Evolutionary conservation across 2,113 vertebrate species (phyloP).

Genomic region (Brachyhypopomus gauderio): DNA sequence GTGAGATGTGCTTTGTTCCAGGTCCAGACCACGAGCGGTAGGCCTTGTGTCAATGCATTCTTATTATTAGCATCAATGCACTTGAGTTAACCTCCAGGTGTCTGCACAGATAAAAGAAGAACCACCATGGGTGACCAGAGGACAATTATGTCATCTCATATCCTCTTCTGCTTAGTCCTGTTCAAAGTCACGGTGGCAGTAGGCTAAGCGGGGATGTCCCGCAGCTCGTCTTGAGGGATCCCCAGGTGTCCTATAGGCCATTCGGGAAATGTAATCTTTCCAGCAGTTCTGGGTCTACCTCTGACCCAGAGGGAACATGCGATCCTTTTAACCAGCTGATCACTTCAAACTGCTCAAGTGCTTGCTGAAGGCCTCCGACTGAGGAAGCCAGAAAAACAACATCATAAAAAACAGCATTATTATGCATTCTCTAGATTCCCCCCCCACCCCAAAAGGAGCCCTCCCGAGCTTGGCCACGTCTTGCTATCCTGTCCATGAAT

Average conservation of each 20-base stretch:
- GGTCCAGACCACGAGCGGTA: not conserved
- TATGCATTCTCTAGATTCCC: not conserved
- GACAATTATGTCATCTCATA: no score
- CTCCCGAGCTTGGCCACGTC: not conserved
- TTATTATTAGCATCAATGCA: slow-evolving; percentile 15
- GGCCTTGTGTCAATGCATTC: not conserved
- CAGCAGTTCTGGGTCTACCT: not conserved
- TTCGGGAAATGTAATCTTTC: not conserved
- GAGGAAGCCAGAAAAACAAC: not conserved
- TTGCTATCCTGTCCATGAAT: not conserved
- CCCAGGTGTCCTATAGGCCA: not conserved
- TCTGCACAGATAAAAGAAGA: not conserved
- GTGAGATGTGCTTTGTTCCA: not conserved
- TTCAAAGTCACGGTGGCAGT: not conserved
- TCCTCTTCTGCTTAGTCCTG: no score
- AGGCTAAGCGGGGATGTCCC: no score
- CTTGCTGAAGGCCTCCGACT: not conserved
- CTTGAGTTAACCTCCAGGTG: not conserved
- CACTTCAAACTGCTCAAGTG: not conserved
- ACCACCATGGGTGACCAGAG: not conserved
- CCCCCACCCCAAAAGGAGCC: not conserved
- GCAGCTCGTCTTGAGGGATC: not conserved
- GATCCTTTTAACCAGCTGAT: not conserved
- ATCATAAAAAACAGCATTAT: not conserved
- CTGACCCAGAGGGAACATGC: not conserved